Conservation (phyloP, 1,140 invertebrate genomes). For the Trichonephila clavata region DNA sequence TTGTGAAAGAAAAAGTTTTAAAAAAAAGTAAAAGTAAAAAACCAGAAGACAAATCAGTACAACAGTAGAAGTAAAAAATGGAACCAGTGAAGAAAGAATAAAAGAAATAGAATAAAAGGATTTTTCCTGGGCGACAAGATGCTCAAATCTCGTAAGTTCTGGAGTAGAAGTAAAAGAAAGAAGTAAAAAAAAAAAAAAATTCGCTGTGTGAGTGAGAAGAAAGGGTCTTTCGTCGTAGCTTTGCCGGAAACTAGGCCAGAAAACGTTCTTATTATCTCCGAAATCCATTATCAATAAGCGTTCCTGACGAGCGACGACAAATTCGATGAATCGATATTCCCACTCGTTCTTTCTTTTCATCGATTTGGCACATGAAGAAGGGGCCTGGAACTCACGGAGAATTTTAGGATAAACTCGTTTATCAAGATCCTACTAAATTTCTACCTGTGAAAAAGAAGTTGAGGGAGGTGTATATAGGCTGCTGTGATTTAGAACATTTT, state of each 20-base stretch:
- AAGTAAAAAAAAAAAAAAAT: neutral
- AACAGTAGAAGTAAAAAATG: neutral
- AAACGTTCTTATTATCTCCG: conserved; percentile 74
- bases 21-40: neutral
- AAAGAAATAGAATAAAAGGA: too few species aligned
- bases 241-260: conserved; percentile 61
- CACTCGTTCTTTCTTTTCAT: conserved; percentile 62
- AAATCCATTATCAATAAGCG: conserved; percentile 74
- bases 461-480: neutral
- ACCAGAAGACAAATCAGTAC: conserved; percentile 3
- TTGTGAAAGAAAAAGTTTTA: neutral
- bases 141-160: conserved; percentile 32
- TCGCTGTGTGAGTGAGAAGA: neutral
- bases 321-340: conserved; percentile 54
- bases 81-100: too few species aligned
- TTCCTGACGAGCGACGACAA: conserved; percentile 49
- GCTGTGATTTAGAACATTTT: neutral
- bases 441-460: conserved; percentile 50
- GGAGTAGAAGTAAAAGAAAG: neutral
- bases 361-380: conserved; percentile 23
- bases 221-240: neutral
- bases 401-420: conserved; percentile 62
- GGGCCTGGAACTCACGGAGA: neutral
- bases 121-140: conserved; percentile 39
- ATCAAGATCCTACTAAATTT: conserved; percentile 53